A percentile compares a stretch with the other conserved stretches of the same genome.
phyloP scores from a whole-genome alignment of 2,888 invertebrate species.

The Thymelicus sylvestris region DNA sequence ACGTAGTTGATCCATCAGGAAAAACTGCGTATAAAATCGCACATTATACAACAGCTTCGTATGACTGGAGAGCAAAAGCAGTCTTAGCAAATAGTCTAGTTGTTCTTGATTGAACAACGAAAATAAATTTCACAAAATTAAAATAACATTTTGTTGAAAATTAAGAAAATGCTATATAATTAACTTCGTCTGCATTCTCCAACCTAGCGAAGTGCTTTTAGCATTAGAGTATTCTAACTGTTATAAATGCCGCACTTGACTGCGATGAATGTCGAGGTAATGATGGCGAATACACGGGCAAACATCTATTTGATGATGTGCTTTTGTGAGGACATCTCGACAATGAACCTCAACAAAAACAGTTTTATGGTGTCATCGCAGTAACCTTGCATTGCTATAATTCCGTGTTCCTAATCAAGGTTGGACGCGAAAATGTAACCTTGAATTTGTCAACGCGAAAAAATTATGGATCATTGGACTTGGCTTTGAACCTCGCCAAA shows the following conservation, averaged over 20 bases:
- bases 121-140: no score
- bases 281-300: slow-evolving; percentile 38
- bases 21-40: no score
- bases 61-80: no score
- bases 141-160: no score
- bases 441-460: slow-evolving; percentile 14
- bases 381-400: slow-evolving; percentile 60
- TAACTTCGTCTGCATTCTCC: no score
- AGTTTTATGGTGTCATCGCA: slow-evolving; percentile 59
- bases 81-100: no score
- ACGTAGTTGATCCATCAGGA: no score
- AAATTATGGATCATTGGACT: slow-evolving; percentile 8
- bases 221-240: no score
- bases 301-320: slow-evolving; percentile 38
- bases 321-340: slow-evolving; percentile 46
- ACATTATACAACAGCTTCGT: no score
- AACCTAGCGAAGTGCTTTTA: no score
- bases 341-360: slow-evolving; percentile 54
- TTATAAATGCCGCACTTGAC: not conserved
- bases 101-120: no score
- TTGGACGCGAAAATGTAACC: slow-evolving; percentile 24
- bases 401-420: slow-evolving; percentile 69
- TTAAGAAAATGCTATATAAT: no score
- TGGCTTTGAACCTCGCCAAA: slow-evolving; percentile 11
- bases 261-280: slow-evolving; percentile 1